Base-by-base conservation (phyloP, 2,113 vertebrate species). In the Halichoeres trimaculatus region DNA sequence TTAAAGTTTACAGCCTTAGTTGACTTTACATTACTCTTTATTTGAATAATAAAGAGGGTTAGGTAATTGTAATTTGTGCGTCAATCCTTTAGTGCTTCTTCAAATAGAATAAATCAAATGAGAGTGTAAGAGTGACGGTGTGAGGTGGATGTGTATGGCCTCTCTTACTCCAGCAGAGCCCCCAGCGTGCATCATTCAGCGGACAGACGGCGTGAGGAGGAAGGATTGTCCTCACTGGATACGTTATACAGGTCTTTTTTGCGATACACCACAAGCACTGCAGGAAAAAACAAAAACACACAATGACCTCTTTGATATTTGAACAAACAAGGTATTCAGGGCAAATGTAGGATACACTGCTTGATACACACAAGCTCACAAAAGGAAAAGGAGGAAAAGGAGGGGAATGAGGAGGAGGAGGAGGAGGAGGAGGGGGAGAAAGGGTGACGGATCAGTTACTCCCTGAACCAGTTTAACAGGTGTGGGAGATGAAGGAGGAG, bases 211-310 rank as follows among this genome's bases (percentile, higher is more conserved):
- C 62, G 0, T 90, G 73, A 0, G 95, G 95, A 0, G 97, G 97
- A 0, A 99, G 92, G 85, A 99, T 90, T 20, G 91, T 96, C 7
- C 17, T 80, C 16, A 94, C 91, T 0, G 98, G 98, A 81, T 99
- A 99, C 0, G 95, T 95, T 48, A 95, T 0, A 20, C 98, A 99
- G 0, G 24, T 64, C 35, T 91, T 88, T 0, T 93, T 93, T 4
- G 64, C 81, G 74, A 91, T 95, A 77, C 98, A 99, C 98, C 98
- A 99, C 52, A 99, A 91, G 84, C 98, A 99, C 97, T 99, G 85
- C 5, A 51, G 70, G 65, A 40, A 62, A 40, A 62, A 0, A 61
- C 23, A 52, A 22, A 45, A 8, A 48, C 41, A 82, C 12, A 62
- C 8, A 48, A 53, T 16, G 4, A 35, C 2, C 8, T 12, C 3